A percentile compares a stretch with the other conserved stretches of the same genome.
phyloP scores from a whole-genome alignment of 1,140 invertebrate genomes.

The Drosophila fuyamai region DNA sequence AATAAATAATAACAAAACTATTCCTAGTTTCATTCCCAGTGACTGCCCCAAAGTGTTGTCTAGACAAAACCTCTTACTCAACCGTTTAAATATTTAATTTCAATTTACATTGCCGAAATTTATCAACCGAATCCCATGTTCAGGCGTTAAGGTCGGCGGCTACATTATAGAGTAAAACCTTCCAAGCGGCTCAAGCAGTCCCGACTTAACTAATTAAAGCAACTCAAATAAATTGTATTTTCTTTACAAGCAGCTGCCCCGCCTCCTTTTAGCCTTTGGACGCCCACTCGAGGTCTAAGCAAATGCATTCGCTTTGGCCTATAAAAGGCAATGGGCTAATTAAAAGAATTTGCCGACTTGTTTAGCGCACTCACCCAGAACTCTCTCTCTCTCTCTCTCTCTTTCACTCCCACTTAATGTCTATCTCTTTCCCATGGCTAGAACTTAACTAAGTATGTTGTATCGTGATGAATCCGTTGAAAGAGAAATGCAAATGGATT shows the following conservation, averaged over 20 bases:
- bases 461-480: constrained; percentile 27
- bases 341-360: constrained; percentile 69
- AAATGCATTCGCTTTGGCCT: constrained; percentile 55
- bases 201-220: constrained; percentile 51
- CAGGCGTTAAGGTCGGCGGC: background rate
- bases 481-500: constrained; percentile 65
- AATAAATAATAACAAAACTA: background rate
- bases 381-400: constrained; percentile 19
- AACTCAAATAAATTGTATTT: constrained; percentile 31
- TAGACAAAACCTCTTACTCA: background rate
- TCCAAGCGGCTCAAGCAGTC: constrained; percentile 12
- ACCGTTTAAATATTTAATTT: constrained; percentile 7
- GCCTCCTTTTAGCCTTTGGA: constrained; percentile 7
- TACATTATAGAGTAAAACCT: constrained; percentile 10
- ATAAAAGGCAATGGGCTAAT: constrained; percentile 72
- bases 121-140: background rate
- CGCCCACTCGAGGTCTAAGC: constrained; percentile 40
- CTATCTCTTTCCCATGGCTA: constrained; percentile 8
- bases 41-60: background rate
- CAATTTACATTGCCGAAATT: constrained; percentile 8
- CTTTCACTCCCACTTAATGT: constrained; percentile 5
- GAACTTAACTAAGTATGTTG: constrained; percentile 43
- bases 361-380: constrained; percentile 37
- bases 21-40: too few relatives aligned
- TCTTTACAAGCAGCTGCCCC: constrained; percentile 26